A percentile compares a stretch with the other conserved stretches of the same genome.
phyloP scores from a whole-genome alignment of 2,113 vertebrate genomes.

The Falco punctatus region DNA sequence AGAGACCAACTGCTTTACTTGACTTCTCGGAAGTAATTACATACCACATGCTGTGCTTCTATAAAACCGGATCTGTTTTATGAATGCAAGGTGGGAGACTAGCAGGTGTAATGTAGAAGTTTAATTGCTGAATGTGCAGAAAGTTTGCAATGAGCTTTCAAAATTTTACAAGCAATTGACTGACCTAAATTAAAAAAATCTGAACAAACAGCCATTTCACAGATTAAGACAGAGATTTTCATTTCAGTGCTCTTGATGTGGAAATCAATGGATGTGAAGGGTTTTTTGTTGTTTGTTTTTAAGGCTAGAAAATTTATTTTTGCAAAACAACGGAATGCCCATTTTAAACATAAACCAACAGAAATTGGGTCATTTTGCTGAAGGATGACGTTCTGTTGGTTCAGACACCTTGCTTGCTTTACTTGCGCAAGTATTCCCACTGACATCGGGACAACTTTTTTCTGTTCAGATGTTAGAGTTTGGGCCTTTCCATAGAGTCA shows the following conservation, averaged over 20 bases:
- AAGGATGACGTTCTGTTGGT: neutral
- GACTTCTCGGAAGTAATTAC: conserved; percentile 34
- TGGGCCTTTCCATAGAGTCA: neutral
- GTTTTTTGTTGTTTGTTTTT: neutral
- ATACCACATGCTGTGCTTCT: conserved; percentile 10
- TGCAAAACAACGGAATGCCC: neutral
- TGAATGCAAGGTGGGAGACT: neutral
- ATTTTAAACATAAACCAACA: neutral
- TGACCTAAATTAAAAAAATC: neutral
- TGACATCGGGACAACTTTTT: neutral
- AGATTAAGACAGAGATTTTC: neutral
- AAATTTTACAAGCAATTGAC: neutral
- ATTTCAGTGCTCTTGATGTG: neutral
- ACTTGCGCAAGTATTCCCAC: neutral
- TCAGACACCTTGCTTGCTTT: neutral
- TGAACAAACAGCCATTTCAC: neutral
- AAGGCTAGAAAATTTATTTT: neutral
- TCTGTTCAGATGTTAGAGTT: neutral
- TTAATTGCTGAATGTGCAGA: conserved; percentile 8
- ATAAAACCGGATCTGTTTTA: neutral
- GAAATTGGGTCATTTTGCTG: neutral
- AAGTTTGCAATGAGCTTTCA: neutral
- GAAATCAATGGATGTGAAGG: neutral
- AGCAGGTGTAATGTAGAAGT: neutral
- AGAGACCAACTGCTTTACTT: conserved; percentile 23